A percentile compares a stretch with the other conserved stretches of the same genome.
phyloP scores from a whole-genome alignment of 2,113 vertebrate genomes.

The Pagrus major region DNA sequence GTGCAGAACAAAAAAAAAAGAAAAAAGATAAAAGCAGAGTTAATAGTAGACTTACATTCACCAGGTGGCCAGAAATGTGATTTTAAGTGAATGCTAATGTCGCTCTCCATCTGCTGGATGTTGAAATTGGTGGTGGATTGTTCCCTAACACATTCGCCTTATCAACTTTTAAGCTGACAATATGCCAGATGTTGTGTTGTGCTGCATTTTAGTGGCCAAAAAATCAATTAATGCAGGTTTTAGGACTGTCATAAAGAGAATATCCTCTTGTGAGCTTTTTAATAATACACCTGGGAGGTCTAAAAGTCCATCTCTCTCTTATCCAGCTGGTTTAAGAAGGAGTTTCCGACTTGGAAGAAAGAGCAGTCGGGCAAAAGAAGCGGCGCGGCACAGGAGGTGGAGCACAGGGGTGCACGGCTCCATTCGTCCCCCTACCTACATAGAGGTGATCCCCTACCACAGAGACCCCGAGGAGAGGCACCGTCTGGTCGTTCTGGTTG shows the following conservation, averaged over 20 bases:
- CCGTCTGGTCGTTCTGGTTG: constrained; percentile 73
- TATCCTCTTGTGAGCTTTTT: neutral
- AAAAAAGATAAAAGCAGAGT: neutral
- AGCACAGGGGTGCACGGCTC: constrained; percentile 86
- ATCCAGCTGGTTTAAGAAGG: constrained; percentile 91
- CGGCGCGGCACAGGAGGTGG: constrained; percentile 88
- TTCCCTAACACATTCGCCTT: neutral
- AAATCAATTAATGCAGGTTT: neutral
- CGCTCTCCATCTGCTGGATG: neutral
- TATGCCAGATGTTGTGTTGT: neutral
- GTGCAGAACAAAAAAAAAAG: neutral
- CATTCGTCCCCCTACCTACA: constrained; percentile 67
- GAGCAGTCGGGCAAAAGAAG: constrained; percentile 85
- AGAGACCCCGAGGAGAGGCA: constrained; percentile 58
- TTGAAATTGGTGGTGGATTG: neutral
- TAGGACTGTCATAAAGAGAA: neutral
- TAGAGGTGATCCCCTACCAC: constrained; percentile 71
- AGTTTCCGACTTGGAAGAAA: constrained; percentile 94
- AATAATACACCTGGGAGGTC: neutral
- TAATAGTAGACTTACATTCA: neutral
- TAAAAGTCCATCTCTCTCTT: constrained; percentile 17
- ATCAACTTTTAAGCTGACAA: neutral
- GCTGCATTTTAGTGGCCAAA: neutral
- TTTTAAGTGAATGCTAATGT: no score
- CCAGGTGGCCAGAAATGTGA: no score